phyloP scores from a whole-genome alignment of 64 coral and sea anemone species.

The Pocillopora verrucosa region DNA sequence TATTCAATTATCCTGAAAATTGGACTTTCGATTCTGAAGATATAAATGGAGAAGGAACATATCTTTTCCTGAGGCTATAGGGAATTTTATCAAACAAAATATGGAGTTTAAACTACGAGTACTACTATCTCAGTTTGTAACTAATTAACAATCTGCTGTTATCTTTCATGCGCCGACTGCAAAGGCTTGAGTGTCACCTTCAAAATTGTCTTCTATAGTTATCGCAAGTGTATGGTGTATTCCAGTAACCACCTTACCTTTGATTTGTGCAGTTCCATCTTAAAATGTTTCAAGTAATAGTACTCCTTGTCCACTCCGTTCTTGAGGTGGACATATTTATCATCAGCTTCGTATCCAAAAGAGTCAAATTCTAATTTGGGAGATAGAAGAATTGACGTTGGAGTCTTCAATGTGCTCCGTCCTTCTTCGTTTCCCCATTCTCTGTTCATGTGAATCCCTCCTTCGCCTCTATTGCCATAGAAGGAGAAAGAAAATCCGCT shows the following conservation, averaged over 20 bases:
- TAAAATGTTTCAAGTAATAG: constrained; percentile 30
- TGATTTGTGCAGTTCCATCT: constrained; percentile 30
- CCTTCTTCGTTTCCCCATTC: constrained; percentile 17
- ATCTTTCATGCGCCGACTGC: no score
- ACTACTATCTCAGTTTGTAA: no score
- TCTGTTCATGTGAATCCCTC: constrained; percentile 22
- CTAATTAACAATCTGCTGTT: no score
- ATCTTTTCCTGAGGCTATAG: no score
- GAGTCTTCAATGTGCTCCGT: background rate
- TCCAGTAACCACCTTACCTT: background rate
- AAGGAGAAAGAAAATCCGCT: constrained; percentile 20
- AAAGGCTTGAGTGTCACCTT: no score
- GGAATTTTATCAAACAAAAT: no score
- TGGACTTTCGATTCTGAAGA: no score
- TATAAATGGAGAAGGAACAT: no score
- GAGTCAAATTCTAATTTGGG: background rate
- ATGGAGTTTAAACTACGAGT: no score
- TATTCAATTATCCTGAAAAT: no score
- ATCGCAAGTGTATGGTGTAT: no score
- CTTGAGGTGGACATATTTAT: constrained; percentile 19
- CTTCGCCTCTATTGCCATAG: background rate
- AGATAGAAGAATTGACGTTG: background rate
- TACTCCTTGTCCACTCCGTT: background rate
- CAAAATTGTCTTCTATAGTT: no score
- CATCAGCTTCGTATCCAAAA: constrained; percentile 45